Percentiles rank a stretch among this genome's conserved stretches.
Conservation (phyloP, 2,888 invertebrate genomes). For the Xestia ashworthii region DNA sequence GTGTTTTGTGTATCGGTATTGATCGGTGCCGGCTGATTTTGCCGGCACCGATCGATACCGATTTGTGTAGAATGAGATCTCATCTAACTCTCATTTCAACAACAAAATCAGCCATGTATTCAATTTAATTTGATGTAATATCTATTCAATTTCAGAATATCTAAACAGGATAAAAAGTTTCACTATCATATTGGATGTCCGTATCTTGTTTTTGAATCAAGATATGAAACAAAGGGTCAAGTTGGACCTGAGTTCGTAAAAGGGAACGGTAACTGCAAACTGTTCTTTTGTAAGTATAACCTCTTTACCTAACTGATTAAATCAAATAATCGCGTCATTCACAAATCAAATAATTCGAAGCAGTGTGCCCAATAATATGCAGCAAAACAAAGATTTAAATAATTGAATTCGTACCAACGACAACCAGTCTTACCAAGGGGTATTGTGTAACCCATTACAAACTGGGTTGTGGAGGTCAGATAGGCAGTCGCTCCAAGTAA, state of each 20-base stretch:
- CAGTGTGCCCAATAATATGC: background rate
- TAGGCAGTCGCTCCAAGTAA: too few relatives aligned
- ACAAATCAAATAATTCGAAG: too few relatives aligned
- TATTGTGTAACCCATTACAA: too few relatives aligned
- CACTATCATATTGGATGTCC: conserved; percentile 57
- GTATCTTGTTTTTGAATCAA: conserved; percentile 51
- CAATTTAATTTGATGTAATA: background rate
- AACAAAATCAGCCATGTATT: background rate
- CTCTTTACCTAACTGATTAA: background rate
- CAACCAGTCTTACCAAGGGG: too few relatives aligned
- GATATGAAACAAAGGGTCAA: conserved; percentile 66
- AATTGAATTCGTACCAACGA: too few relatives aligned
- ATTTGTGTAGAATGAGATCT: background rate
- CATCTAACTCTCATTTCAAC: background rate
- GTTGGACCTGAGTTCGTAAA: conserved; percentile 64
- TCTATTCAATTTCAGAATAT: conserved; percentile 51
- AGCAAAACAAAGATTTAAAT: background rate
- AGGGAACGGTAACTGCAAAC: conserved; percentile 67
- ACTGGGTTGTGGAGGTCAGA: too few relatives aligned
- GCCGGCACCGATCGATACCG: background rate
- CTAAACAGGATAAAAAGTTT: conserved; percentile 38
- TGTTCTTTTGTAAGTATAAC: conserved; percentile 61
- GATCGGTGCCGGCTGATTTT: too few relatives aligned
- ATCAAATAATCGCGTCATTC: too few relatives aligned
- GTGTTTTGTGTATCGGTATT: too few relatives aligned